Base-by-base conservation (phyloP, 2,888 invertebrate genomes). In the Dryocosmus kuriphilus region DNA sequence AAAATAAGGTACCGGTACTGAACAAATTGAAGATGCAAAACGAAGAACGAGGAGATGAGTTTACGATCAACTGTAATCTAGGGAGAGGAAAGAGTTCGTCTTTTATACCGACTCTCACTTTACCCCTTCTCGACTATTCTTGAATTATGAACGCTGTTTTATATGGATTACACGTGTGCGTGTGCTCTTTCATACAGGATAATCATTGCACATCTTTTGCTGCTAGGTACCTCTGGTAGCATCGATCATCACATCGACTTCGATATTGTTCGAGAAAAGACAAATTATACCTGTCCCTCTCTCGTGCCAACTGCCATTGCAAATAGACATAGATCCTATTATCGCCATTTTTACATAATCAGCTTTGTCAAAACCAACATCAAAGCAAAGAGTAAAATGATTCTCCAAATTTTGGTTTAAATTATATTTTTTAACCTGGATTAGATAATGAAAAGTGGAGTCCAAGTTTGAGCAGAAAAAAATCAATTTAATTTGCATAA, bases 21-120 rank as follows among this genome's bases (percentile, higher is more conserved):
- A 81, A 79, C 57, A 27, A 62, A 60, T 22, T 75, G 81, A 73
- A 79, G 79, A 77, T 81, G 81, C 74, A 80, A 77, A 83, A 87
- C 82, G 80, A 85, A 85, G 85, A 85, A 82, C 74, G 83, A 85
- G 85, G 85, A 84, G 79, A 84, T 79, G 80, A 80, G 82, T 79
- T 78, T 82, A 82, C 83, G 85, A 87, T 86, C 86, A 87, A 88
- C 89, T 88, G 84, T 85, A 86, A 88, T 90, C 86, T 85, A 84
- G 83, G 80, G 86, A 88, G 89, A 89, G 88, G 89, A 89, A 90
- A 89, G 90, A 88, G 90, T 87, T 90, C 90, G 86, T 87, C 90
- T 91, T 91, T 91, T 91, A 91, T 91, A 91, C 89, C 77, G 78
- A 89, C 91, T 91, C 91, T 91, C 91, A 90, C 91, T 89, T 89